Conservation (phyloP, 2,888 invertebrate species). For the Linhomoeus sp. region DNA sequence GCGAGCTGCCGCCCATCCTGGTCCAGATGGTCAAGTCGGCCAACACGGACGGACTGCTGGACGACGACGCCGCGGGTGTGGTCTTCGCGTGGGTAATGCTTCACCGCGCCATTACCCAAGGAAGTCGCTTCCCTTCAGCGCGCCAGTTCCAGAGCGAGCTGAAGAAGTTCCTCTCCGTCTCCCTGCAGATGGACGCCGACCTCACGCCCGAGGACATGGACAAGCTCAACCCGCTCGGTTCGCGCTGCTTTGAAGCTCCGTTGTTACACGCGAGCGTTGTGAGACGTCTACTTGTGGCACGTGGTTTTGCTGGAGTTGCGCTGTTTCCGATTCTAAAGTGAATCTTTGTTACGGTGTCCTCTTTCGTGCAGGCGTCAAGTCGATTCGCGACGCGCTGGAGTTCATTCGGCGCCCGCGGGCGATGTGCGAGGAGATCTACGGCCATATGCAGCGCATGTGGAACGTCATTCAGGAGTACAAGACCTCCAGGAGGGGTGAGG, state of each 20-base stretch:
- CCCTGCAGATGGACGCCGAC: constrained; percentile 18
- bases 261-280: no score
- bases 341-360: no score
- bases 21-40: constrained; percentile 96
- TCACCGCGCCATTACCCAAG: no score
- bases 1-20: constrained; percentile 89
- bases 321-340: no score
- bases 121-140: constrained; percentile 8
- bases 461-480: constrained; percentile 37
- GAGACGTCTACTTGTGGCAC: no score
- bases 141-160: constrained; percentile 21
- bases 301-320: no score
- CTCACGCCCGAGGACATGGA: constrained; percentile 40
- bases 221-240: constrained; percentile 46
- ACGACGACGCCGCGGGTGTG: constrained; percentile 47
- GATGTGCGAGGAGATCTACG: constrained; percentile 74
- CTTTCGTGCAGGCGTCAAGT: no score
- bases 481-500: neutral
- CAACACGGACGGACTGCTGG: constrained; percentile 72
- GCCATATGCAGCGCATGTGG: constrained; percentile 45
- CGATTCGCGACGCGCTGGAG: constrained; percentile 70
- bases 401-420: constrained; percentile 85
- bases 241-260: no score
- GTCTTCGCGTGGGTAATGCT: no score
- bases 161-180: constrained; percentile 22